phyloP scores from a whole-genome alignment of 2,888 invertebrate genomes.

The Arenicola marina region DNA sequence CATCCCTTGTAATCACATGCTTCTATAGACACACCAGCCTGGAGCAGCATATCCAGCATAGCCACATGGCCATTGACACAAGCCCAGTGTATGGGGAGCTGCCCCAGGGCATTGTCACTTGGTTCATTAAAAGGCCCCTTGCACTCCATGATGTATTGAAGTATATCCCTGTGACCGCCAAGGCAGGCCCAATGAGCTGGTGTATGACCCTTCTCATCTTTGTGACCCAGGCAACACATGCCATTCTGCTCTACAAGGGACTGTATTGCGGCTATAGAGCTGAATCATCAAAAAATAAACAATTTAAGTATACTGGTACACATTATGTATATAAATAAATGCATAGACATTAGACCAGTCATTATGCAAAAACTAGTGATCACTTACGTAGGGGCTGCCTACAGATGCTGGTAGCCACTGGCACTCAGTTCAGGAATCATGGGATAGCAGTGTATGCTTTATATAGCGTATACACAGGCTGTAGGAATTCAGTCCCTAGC shows the following conservation, averaged over 20 bases:
- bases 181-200: constrained; percentile 91
- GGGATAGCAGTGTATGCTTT: too few relatives aligned
- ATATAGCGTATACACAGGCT: too few relatives aligned
- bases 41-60: constrained; percentile 75
- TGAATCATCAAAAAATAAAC: too few relatives aligned
- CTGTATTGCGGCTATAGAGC: constrained; percentile 63
- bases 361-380: too few relatives aligned
- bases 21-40: constrained; percentile 81
- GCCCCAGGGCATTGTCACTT: constrained; percentile 85
- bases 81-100: constrained; percentile 92
- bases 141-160: constrained; percentile 80
- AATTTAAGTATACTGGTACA: too few relatives aligned
- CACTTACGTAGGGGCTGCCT: too few relatives aligned
- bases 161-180: constrained; percentile 86
- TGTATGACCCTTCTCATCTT: constrained; percentile 91
- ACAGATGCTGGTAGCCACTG: too few relatives aligned
- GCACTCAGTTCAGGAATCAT: too few relatives aligned
- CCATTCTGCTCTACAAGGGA: constrained; percentile 82
- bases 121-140: constrained; percentile 82
- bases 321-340: too few relatives aligned
- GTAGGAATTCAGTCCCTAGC: too few relatives aligned
- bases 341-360: too few relatives aligned
- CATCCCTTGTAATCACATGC: constrained; percentile 85
- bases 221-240: constrained; percentile 71
- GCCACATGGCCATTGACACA: constrained; percentile 90